phyloP scores from a whole-genome alignment of 2,113 vertebrate genomes.

The Myotis brandtii region DNA sequence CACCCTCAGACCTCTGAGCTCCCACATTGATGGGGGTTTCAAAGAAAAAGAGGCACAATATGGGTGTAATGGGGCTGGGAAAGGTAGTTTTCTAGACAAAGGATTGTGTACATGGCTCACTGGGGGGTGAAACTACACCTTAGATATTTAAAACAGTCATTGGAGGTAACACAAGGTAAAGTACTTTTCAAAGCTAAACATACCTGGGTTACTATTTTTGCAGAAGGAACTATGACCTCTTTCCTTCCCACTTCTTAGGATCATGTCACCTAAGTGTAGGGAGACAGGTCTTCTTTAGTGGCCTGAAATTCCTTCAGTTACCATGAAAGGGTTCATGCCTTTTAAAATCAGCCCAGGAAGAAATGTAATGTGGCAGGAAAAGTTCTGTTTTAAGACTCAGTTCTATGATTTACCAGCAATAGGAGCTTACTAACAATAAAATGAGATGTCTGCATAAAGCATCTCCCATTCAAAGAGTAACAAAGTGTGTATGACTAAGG shows the following conservation, averaged over 20 bases:
- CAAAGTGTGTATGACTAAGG: neutral
- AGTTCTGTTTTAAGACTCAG: neutral
- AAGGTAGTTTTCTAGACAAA: neutral
- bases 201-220: neutral
- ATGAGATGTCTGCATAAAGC: neutral
- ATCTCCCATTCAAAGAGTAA: neutral
- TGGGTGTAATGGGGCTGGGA: neutral
- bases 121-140: neutral
- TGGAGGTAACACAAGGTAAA: neutral
- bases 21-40: neutral
- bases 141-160: neutral
- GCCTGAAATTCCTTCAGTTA: neutral
- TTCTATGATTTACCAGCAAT: neutral
- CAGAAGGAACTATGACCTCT: neutral
- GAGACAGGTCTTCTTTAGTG: neutral
- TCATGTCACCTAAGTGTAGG: neutral
- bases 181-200: neutral
- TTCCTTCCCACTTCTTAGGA: neutral
- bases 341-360: neutral
- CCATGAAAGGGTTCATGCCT: neutral
- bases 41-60: neutral
- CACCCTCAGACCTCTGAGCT: neutral
- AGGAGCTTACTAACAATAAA: neutral
- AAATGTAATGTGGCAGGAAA: neutral
- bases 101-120: neutral